Percentiles rank a stretch among this genome's conserved stretches.
Evolutionary conservation across 2,113 vertebrate genomes (phyloP).

Genomic region (Phyllostomus hastatus): DNA sequence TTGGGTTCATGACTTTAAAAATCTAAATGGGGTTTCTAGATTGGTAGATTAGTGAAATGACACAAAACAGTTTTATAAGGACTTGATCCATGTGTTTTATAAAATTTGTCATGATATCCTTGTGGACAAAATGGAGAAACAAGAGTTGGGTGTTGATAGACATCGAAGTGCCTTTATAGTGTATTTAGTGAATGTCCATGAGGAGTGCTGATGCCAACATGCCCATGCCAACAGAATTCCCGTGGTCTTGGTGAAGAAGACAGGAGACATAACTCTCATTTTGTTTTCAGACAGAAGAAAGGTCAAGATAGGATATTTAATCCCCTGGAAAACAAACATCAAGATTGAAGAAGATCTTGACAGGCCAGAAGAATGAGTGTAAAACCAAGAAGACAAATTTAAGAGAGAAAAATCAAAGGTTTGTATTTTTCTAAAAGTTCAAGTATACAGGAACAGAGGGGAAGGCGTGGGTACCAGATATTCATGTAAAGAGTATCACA

Average conservation of each 20-base stretch:
- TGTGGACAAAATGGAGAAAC: neutral
- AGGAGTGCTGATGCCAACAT: neutral
- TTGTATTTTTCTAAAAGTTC: neutral
- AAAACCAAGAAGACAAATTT: slow-evolving; percentile 1
- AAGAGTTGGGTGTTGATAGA: neutral
- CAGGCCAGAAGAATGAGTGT: neutral
- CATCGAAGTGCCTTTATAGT: neutral
- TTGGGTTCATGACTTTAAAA: neutral
- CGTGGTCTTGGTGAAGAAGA: neutral
- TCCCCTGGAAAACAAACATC: neutral
- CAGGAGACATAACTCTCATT: neutral
- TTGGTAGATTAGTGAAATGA: neutral
- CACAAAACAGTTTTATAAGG: neutral
- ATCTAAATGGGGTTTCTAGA: neutral
- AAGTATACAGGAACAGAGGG: neutral
- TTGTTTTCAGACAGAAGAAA: slow-evolving; percentile 25
- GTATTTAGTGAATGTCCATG: neutral
- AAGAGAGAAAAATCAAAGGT: neutral
- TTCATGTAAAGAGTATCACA: neutral
- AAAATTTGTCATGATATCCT: neutral
- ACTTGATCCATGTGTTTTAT: neutral
- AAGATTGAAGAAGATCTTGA: slow-evolving; percentile 12
- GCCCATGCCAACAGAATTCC: neutral
- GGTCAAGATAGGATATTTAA: neutral
- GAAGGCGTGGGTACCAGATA: neutral